Evolutionary conservation across 2,797 vertebrate genomes (phyloP), one percentile per base, ranked within the genome.

Genomic region (Dromococcyx pavoninus): DNA sequence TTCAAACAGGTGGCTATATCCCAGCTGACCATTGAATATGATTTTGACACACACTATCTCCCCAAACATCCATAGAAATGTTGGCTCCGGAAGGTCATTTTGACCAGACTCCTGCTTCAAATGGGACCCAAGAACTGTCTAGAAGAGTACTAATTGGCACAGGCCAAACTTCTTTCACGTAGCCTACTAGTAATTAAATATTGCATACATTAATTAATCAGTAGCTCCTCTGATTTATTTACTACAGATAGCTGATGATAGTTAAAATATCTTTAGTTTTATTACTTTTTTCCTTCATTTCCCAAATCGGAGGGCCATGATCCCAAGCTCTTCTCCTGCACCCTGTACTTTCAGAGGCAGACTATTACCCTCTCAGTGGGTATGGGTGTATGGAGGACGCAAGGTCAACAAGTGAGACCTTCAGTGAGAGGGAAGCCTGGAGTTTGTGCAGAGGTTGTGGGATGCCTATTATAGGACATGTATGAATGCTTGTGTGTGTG

Each of bases 231-330:
- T 78, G 33, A 46, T 87, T 33, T 58, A 58, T 76, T 72, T 87
- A 78, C 8, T 22, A 50, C 30, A 62, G 41, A 24, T 57, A 33
- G 3, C 33, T 37, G 21, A 53, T 66, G 33, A 25, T 32, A 48
- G 28, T 57, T 91, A 3, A 56, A 78, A 60, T 33, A 3, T 43
- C 24, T 86, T 79, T 48, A 28, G 32, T 57, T 92, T 64, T 78
- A 88, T 21, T 4, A 17, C 5, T 23, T 89, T 72, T 46, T 39
- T 21, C 2, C 23, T 86, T 70, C 28, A 39, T 71, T 56, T 76
- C 53, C 9, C 43, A 57, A 41, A 57, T 28, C 0, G 0, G 48
- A 73, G 8, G 84, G 32, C 11, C 3, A 1, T 2, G 3, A 48
- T 60, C 17, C 25, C 41, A 79, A 30, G 10, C 33, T 19, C 33